phyloP scores from a whole-genome alignment of 2,797 vertebrate species.

The Notolepis coatsorum region DNA sequence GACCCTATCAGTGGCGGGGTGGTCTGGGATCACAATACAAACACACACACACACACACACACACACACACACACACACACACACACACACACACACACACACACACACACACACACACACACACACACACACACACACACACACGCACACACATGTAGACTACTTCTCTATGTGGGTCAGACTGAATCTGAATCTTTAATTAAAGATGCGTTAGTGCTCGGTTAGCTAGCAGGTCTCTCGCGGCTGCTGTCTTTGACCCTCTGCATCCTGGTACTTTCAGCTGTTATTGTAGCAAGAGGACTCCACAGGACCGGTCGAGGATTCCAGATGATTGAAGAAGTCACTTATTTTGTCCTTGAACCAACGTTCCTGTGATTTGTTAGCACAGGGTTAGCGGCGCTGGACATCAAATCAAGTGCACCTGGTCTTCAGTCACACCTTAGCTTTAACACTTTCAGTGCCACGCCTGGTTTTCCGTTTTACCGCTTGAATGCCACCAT shows the following conservation, averaged over 20 bases:
- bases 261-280: neutral
- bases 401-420: too few species aligned
- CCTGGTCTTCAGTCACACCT: too few species aligned
- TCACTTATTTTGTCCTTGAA: neutral
- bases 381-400: too few species aligned
- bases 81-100: constrained; percentile 20
- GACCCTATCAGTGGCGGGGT: constrained; percentile 46
- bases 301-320: too few species aligned
- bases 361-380: neutral
- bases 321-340: neutral
- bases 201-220: constrained; percentile 41
- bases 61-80: constrained; percentile 8
- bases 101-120: constrained; percentile 22
- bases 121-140: constrained; percentile 16
- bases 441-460: too few species aligned
- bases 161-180: constrained; percentile 39
- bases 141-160: constrained; percentile 21
- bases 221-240: constrained; percentile 13
- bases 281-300: neutral
- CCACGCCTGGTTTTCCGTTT: too few species aligned
- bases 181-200: constrained; percentile 51
- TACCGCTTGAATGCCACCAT: too few species aligned
- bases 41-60: constrained; percentile 6
- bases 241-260: neutral
- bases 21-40: constrained; percentile 19